Percentiles rank a stretch among this genome's conserved stretches.
These are phyloP conservation scores for Microtus richardsoni DNA, from an alignment of 2,113 vertebrate species.

Conservation along the genomic window DNA sequence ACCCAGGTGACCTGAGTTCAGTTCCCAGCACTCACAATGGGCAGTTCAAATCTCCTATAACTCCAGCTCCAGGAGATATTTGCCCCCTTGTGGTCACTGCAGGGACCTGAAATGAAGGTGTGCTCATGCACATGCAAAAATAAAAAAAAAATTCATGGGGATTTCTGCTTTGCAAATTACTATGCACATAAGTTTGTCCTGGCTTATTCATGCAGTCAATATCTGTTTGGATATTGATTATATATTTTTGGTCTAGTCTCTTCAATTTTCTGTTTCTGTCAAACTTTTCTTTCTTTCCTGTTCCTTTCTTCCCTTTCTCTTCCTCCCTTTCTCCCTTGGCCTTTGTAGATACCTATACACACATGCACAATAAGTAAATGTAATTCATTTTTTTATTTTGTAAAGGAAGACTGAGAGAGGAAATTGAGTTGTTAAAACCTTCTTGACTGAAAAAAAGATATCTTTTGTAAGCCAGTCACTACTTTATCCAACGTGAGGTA, in stretches of 20 bases:
- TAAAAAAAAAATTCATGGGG: neutral
- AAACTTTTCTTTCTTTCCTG: neutral
- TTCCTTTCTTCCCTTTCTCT: neutral
- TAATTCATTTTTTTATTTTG: neutral
- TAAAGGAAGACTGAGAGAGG: neutral
- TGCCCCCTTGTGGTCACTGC: neutral
- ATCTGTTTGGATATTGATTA: neutral
- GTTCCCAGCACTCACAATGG: neutral
- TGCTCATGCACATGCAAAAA: neutral
- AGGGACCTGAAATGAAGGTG: neutral
- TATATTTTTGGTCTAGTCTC: neutral
- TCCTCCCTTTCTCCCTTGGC: too few relatives aligned
- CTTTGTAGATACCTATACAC: neutral
- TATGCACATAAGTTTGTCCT: neutral
- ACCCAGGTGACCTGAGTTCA: neutral
- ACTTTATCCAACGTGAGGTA: neutral
- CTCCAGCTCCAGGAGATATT: neutral
- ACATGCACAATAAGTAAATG: neutral
- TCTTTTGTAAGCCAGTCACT: neutral
- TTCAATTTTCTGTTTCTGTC: neutral
- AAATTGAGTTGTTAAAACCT: neutral
- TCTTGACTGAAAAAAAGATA: neutral
- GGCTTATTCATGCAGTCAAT: neutral
- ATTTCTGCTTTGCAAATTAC: neutral
- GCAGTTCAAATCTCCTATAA: neutral